These are phyloP conservation scores for Acanthurus tractus DNA, from an alignment of 2,797 vertebrate genomes.

Conservation along the genomic window DNA sequence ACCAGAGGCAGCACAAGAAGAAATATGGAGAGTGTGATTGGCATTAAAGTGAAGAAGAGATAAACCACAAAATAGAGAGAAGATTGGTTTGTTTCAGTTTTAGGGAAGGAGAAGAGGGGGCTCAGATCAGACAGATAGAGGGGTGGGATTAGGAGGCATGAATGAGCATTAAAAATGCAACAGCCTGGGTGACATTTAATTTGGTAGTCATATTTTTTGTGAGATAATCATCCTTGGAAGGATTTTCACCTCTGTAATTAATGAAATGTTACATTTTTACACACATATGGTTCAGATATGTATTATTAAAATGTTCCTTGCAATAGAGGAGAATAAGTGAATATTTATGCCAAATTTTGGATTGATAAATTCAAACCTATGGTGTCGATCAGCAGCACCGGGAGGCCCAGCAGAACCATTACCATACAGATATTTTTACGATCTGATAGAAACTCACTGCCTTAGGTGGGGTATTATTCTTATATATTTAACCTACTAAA, in stretches of 20 bases:
- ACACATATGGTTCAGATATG: slow-evolving; percentile 48
- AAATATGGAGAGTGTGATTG: slow-evolving; percentile 52
- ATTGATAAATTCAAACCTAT: slow-evolving; percentile 33
- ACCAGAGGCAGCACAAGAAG: slow-evolving; percentile 41
- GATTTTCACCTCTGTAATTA: slow-evolving; percentile 46
- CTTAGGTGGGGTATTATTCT: background rate
- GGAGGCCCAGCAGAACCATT: background rate
- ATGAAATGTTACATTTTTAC: slow-evolving; percentile 59
- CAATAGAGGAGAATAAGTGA: slow-evolving; percentile 8
- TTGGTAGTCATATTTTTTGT: slow-evolving; percentile 51
- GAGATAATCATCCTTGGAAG: slow-evolving; percentile 26
- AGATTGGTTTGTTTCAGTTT: slow-evolving; percentile 50
- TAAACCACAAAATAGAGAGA: slow-evolving; percentile 43
- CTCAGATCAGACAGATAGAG: slow-evolving; percentile 48
- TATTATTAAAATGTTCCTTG: slow-evolving; percentile 51
- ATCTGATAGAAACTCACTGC: slow-evolving; percentile 1
- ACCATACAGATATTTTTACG: background rate
- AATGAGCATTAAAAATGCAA: slow-evolving; percentile 74
- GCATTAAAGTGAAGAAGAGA: slow-evolving; percentile 36
- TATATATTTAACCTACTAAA: slow-evolving; percentile 5
- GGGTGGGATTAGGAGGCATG: slow-evolving; percentile 49
- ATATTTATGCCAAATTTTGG: slow-evolving; percentile 30
- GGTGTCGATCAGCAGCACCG: slow-evolving; percentile 5
- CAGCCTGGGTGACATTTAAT: slow-evolving; percentile 72
- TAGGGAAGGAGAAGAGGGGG: background rate